Base-by-base conservation (phyloP, 2,888 invertebrate species). In the Caenorhabditis angaria region DNA sequence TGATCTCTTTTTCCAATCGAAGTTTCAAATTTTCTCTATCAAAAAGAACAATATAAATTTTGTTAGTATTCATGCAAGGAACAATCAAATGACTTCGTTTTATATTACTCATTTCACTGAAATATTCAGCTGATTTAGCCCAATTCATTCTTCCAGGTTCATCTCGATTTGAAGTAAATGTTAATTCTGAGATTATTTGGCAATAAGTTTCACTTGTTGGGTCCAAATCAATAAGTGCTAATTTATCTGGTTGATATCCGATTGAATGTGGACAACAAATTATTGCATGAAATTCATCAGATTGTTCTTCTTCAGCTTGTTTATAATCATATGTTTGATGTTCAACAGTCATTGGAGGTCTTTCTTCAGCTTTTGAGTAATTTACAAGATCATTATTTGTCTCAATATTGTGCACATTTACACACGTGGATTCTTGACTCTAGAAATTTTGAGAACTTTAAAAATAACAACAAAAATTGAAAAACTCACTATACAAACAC, bases 41-140 rank as follows among this genome's bases (percentile, higher is more conserved):
- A 35, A 68, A 61, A 85, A 96, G 94, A 0, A 96, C 90, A 24
- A 94, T 90, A 85, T 94, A 96, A 66, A 97, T 90, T 61, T 94
- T 91, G 87, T 93, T 92, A 0, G 94, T 93, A 77, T 92, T 91
- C 22, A 97, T 87, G 58, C 92, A 91, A 0, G 97, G 96, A 71
- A 97, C 88, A 4, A 97, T 91, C 32, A 97, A 89, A 54, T 93
- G 92, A 88, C 94, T 91, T 25, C 97, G 90, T 5, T 50, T 32
- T 10, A 73, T 27, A 27, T 65, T 75, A 28, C 50, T 62, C 67
- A 82, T 76, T 28, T 83, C 81, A 12, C 47, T 67, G 14, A 76
- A 35, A 1, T 61, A 70, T 14, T 70, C 61, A 3, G 82, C 82
- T 1, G 77, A 74, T n/a, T 76, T 66, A 5, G 72, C 68, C 81